phyloP scores from a whole-genome alignment of 2,888 invertebrate species.

The Syrphus vitripennis region DNA sequence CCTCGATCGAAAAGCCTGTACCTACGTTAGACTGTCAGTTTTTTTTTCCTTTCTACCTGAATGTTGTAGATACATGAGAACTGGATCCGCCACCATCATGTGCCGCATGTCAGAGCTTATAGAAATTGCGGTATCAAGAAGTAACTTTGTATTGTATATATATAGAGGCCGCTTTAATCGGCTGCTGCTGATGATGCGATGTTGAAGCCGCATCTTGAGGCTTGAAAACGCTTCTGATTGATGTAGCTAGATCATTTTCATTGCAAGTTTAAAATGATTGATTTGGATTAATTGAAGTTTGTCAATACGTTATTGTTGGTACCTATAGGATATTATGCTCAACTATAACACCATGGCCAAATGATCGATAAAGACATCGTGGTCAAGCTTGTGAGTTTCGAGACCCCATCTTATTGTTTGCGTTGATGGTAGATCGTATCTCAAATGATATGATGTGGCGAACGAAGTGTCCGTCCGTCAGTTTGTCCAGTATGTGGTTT shows the following conservation, averaged over 20 bases:
- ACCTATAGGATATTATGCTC: background rate
- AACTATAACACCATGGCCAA: background rate
- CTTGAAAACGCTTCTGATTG: conserved; percentile 25
- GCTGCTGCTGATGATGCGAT: no score
- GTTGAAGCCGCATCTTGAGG: no score
- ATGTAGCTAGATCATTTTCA: conserved; percentile 41
- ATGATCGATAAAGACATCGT: conserved; percentile 41
- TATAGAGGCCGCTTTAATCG: background rate
- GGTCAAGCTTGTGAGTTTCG: background rate
- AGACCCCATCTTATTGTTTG: conserved; percentile 6
- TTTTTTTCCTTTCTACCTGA: background rate
- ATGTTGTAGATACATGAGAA: conserved; percentile 18
- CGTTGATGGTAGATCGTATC: background rate
- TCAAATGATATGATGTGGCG: background rate
- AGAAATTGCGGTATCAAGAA: conserved; percentile 10
- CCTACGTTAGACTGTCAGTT: conserved; percentile 6
- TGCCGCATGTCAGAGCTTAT: background rate
- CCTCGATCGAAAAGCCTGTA: conserved; percentile 30
- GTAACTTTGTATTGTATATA: background rate
- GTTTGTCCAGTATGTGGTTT: background rate
- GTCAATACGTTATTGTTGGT: conserved; percentile 36
- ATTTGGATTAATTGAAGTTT: conserved; percentile 64
- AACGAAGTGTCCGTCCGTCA: conserved; percentile 18
- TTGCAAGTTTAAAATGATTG: conserved; percentile 55
- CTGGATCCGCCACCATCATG: conserved; percentile 25